Evolutionary conservation across 2,888 invertebrate genomes (phyloP), one percentile per base, ranked within the genome.

Genomic region (Machimus atricapillus): DNA sequence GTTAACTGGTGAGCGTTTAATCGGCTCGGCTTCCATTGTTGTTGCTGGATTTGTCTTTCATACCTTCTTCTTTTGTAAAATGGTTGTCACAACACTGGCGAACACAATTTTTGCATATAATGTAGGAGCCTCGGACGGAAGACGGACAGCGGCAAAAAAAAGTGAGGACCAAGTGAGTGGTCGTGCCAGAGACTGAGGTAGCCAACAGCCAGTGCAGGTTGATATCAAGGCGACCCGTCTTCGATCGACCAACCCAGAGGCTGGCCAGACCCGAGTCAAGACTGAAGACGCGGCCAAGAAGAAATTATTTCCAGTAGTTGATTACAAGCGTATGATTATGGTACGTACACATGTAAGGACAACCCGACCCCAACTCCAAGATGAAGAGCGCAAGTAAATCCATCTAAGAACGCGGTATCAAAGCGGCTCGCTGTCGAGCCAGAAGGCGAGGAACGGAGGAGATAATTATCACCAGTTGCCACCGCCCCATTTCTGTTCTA

Each of bases 291-390:
- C 19, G 43, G 86, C 58, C 46, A 79, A 78, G 78, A 86, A 86
- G 77, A 88, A 89, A 89, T 89, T 89, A 89, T 88, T 89, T 89
- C 89, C 89, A 89, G 89, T 89, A 89, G 89, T 89, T 89, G 89
- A 89, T 89, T 89, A 89, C 89, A 89, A 89, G 87, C 89, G 88
- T 89, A 88, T 89, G 89, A 89, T 89, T 89, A 89, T 88, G 87
- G 88, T 82, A 89, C 88, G 89, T 89, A 89, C 89, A 89, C 89
- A 89, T 89, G 89, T 89, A 89, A 88, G 89, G 87, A 89, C 89
- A 88, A 88, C 87, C 89, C 87, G 89, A 89, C 88, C 85, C 85
- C 85, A 85, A 85, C 87, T 43, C 85, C 85, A 85, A 85, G 85
- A 85, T 74, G 85, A 85, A 73, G 85, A 85, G 43, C 58, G 9